Evolutionary conservation across 1,140 invertebrate species (phyloP), one percentile per base, ranked within the genome.

Genomic region (Stegodyphus dumicola): DNA sequence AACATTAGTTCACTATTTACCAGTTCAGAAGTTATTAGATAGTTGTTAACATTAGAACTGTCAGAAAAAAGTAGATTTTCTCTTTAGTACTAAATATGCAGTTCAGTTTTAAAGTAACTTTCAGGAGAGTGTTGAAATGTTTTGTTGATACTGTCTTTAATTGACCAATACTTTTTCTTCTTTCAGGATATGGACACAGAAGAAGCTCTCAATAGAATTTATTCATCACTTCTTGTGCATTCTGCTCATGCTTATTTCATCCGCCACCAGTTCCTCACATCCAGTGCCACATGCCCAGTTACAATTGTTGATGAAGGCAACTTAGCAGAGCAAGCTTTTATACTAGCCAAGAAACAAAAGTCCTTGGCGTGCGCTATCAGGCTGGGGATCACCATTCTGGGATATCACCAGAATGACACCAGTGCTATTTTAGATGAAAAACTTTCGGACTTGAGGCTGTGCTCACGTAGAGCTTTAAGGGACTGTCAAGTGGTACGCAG

Each of bases 401-500:
- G 83, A 5, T 85, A 77, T 33, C 51, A 52, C 51, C 75, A 4
- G 6, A 52, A 78, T 18, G 54, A 67, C n/a, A 77, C 33, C 0
- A 15, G 65, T 15, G 49, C n/a, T 5, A 18, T 85, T 60, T 17
- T 78, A 48, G 11, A 85, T 10, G 51, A 60, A 9, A 49, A 33
- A 10, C 51, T 85, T 11, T 49, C 65, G 52, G 18, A 71, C 54
- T 48, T 77, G 15, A 77, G 53, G 7, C 6, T 70, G 48, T 85
- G 83, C 54, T 85, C 83, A 9, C 74, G 66, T 2, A 85, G 74
- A 33, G 74, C 75, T 7, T 17, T 85, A 9, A 77, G 83, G 51
- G 83, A 85, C 48, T 85, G 83, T 65, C 83, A 85, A 13, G 65
- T 78, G 10, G 11, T 85, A 18, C 74, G 53, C 48, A 85, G 83